These are phyloP conservation scores for Petroica traversi DNA, from an alignment of 2,113 vertebrate genomes.

Conservation along the genomic window DNA sequence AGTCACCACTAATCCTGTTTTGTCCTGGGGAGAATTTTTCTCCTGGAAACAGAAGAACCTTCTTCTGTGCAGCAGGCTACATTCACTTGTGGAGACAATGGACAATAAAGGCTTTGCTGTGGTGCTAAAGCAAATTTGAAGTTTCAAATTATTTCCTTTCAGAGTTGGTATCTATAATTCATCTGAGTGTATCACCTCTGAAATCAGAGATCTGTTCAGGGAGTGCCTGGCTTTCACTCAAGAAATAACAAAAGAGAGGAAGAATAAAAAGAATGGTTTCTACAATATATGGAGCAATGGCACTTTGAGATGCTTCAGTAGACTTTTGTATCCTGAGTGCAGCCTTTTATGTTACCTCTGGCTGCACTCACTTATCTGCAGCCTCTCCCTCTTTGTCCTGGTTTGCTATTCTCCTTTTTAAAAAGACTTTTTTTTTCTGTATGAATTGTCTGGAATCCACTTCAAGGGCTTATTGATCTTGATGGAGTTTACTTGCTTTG, in stretches of 20 bases:
- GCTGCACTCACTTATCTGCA: not conserved
- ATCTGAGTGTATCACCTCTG: not conserved
- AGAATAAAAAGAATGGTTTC: not conserved
- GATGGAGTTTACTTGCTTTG: not conserved
- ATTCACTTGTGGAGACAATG: not conserved
- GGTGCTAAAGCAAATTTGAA: not conserved
- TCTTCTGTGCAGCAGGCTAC: not conserved
- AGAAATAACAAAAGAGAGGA: not conserved
- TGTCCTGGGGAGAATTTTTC: not conserved
- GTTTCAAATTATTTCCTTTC: not conserved
- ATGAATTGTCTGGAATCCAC: not conserved
- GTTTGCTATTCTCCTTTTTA: not conserved
- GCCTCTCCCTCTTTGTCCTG: not conserved
- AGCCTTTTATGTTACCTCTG: not conserved
- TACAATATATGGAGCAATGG: not conserved
- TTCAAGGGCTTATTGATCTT: not conserved
- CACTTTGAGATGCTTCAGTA: not conserved
- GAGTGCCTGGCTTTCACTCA: not conserved
- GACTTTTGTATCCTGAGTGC: not conserved
- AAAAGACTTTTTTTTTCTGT: not conserved
- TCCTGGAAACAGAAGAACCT: not conserved
- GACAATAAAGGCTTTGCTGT: not conserved
- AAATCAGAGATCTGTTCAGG: not conserved
- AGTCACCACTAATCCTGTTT: not conserved
- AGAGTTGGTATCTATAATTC: not conserved